Conservation (phyloP, 2,797 vertebrate genomes). For the Poeciliopsis presidionis region DNA sequence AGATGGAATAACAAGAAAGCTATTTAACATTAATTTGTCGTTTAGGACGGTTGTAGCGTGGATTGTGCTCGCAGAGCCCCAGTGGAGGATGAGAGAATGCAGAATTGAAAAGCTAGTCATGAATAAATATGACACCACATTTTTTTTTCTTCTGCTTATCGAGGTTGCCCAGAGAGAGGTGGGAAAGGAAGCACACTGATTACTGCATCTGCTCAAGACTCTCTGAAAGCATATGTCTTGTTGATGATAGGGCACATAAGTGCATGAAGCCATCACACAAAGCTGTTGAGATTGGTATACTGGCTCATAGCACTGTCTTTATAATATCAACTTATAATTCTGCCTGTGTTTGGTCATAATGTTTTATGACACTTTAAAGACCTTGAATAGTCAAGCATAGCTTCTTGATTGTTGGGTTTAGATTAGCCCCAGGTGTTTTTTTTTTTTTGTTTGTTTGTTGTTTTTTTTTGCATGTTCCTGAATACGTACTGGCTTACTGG, state of each 20-base stretch:
- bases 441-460: too few species aligned
- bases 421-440: constrained; percentile 3
- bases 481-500: neutral
- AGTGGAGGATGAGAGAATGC: constrained; percentile 55
- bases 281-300: constrained; percentile 49
- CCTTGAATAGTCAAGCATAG: constrained; percentile 17
- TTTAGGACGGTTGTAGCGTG: constrained; percentile 42
- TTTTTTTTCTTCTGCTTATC: constrained; percentile 77
- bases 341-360: constrained; percentile 45
- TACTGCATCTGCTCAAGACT: constrained; percentile 65
- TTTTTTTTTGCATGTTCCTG: constrained; percentile 11
- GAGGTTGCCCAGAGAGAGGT: constrained; percentile 74
- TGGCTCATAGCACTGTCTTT: constrained; percentile 37
- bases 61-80: constrained; percentile 42
- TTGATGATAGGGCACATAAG: constrained; percentile 69
- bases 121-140: constrained; percentile 82
- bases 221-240: constrained; percentile 77
- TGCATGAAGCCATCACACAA: constrained; percentile 67
- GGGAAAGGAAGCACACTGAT: constrained; percentile 72
- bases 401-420: constrained; percentile 7
- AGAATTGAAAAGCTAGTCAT: constrained; percentile 73
- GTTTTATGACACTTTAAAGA: constrained; percentile 36
- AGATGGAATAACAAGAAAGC: constrained; percentile 60
- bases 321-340: constrained; percentile 48
- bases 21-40: constrained; percentile 58